Percentiles rank a stretch among this genome's conserved stretches.
phyloP scores from a whole-genome alignment of 1,140 invertebrate genomes.

The Hormaphis cornu region DNA sequence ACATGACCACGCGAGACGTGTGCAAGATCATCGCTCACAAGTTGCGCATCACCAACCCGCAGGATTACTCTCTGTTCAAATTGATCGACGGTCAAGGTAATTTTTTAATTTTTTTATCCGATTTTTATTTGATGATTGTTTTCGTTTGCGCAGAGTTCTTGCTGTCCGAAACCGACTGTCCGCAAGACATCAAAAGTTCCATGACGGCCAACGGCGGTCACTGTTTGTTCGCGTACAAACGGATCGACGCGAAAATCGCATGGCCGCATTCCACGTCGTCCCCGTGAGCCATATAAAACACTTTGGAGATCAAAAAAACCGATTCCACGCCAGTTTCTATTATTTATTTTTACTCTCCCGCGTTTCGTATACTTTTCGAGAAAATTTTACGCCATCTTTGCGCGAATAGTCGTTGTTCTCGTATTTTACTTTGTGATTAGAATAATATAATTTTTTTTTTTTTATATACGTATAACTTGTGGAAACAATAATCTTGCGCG shows the following conservation, averaged over 20 bases:
- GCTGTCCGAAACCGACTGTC: constrained; percentile 75
- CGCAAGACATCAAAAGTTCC: constrained; percentile 67
- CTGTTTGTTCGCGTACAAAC: constrained; percentile 86
- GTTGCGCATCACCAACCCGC: constrained; percentile 85
- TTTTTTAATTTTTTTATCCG: constrained; percentile 53
- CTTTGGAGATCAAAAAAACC: background rate
- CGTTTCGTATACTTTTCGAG: background rate
- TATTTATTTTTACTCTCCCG: background rate
- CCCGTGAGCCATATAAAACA: background rate
- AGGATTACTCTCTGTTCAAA: constrained; percentile 90
- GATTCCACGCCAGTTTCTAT: background rate
- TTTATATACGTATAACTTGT: background rate
- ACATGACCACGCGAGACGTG: constrained; percentile 82
- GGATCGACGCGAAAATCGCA: constrained; percentile 91
- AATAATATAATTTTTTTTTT: too few relatives aligned
- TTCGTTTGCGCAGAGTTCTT: constrained; percentile 86
- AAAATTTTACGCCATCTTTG: background rate
- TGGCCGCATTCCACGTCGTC: constrained; percentile 64
- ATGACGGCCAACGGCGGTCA: constrained; percentile 61
- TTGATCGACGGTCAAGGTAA: constrained; percentile 80
- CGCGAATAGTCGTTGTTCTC: too few relatives aligned
- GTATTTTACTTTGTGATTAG: background rate
- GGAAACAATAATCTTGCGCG: constrained; percentile 4
- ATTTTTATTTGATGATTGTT: constrained; percentile 40
- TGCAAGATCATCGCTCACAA: constrained; percentile 88